Conservation (phyloP, 2,888 invertebrate genomes). For the Diarsia mendica region DNA sequence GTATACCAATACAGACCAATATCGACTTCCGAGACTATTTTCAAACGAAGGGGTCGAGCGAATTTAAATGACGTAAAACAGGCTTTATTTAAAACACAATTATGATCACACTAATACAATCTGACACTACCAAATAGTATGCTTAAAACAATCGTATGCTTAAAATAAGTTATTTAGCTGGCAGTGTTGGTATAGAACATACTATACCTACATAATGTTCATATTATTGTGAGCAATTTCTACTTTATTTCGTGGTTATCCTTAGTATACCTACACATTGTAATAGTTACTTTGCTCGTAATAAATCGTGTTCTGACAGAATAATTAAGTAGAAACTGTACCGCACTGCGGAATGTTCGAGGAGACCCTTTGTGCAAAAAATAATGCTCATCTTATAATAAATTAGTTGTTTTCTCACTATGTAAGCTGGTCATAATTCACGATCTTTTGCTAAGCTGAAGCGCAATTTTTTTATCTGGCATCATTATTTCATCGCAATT, state of each 20-base stretch:
- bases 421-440: slow-evolving; percentile 21
- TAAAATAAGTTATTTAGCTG: no score
- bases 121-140: no score
- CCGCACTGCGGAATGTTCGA: not conserved
- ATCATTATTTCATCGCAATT: no score
- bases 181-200: not conserved
- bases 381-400: not conserved
- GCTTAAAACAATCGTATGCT: no score
- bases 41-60: not conserved
- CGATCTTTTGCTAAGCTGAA: not conserved
- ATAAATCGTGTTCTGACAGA: slow-evolving; percentile 31
- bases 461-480: no score
- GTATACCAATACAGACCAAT: slow-evolving; percentile 8
- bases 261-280: not conserved
- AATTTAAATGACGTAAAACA: no score
- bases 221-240: not conserved
- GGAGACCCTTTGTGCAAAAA: not conserved
- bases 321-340: slow-evolving; percentile 12
- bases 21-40: not conserved
- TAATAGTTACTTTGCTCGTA: not conserved
- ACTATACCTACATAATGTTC: not conserved
- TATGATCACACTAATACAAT: no score
- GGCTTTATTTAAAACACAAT: no score
- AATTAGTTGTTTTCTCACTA: slow-evolving; percentile 1
- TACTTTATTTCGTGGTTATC: not conserved